These are phyloP conservation scores for Parasteatoda lunata DNA, from an alignment of 2,888 invertebrate genomes.

Conservation along the genomic window DNA sequence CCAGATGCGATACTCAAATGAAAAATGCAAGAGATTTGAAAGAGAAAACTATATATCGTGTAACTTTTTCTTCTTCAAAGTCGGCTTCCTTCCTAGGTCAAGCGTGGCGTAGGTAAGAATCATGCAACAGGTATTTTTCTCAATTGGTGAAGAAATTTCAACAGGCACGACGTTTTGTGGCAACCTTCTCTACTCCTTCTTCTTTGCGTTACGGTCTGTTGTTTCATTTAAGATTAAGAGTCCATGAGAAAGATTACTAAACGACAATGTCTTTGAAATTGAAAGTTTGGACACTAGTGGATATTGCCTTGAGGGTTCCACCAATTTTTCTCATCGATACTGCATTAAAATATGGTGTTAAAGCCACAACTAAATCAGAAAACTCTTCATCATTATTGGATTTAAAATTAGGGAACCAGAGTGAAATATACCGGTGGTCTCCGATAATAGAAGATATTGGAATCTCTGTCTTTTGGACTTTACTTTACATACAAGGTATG, in stretches of 20 bases:
- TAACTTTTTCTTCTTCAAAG: not conserved
- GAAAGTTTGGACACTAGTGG: constrained; percentile 73
- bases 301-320: constrained; percentile 90
- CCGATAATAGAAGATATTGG: constrained; percentile 1
- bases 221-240: not conserved
- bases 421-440: not conserved
- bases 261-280: constrained; percentile 29
- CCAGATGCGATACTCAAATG: no score
- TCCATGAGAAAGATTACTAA: not conserved
- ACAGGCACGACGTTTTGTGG: constrained; percentile 5
- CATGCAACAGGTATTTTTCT: not conserved
- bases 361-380: not conserved
- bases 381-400: not conserved
- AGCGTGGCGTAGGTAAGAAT: not conserved
- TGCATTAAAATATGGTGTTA: constrained; percentile 78
- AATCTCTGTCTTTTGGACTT: constrained; percentile 20
- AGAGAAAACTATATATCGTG: not conserved
- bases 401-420: not conserved
- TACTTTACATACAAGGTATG: constrained; percentile 36
- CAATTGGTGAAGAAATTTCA: constrained; percentile 8
- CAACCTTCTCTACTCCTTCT: constrained; percentile 23
- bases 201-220: not conserved
- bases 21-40: not conserved
- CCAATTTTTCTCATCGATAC: constrained; percentile 94
- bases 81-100: not conserved